Evolutionary conservation across 2,113 vertebrate species (phyloP).

Genomic region (Mola mola): DNA sequence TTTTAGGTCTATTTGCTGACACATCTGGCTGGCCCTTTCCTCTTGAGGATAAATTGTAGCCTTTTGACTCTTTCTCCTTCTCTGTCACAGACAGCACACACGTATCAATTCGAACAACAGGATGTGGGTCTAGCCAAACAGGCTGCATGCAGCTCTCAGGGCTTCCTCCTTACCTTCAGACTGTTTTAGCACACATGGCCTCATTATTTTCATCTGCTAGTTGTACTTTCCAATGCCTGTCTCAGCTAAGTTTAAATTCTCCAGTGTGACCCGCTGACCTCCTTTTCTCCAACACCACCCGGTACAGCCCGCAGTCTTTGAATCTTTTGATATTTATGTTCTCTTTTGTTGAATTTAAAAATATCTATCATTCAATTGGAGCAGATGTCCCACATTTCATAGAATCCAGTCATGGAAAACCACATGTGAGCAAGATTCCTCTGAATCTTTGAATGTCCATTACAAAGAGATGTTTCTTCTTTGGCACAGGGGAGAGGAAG

Average conservation of each 20-base stretch:
- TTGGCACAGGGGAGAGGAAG: slow-evolving; percentile 82
- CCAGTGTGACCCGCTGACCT: slow-evolving; percentile 53
- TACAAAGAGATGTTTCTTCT: slow-evolving; percentile 1
- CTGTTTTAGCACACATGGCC: too few species aligned
- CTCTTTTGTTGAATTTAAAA: too few species aligned
- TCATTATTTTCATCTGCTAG: slow-evolving; percentile 1
- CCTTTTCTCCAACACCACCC: slow-evolving; percentile 26
- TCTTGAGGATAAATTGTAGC: neutral
- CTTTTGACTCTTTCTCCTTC: slow-evolving; percentile 1
- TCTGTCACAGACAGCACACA: slow-evolving; percentile 11
- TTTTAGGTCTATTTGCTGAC: too few species aligned
- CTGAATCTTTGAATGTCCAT: neutral
- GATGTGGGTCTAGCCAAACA: slow-evolving; percentile 65
- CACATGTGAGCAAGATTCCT: neutral
- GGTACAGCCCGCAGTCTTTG: neutral
- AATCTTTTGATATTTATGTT: too few species aligned
- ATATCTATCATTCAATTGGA: too few species aligned
- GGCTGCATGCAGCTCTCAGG: slow-evolving; percentile 44
- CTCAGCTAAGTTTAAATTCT: too few species aligned
- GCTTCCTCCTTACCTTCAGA: slow-evolving; percentile 56
- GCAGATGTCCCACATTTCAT: too few species aligned
- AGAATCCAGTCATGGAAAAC: too few species aligned
- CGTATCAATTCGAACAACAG: slow-evolving; percentile 56
- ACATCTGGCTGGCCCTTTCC: too few species aligned
- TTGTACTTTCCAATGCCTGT: slow-evolving; percentile 28